These are phyloP conservation scores for Tragelaphus buxtoni DNA, from an alignment of 2,113 vertebrate genomes.

Conservation along the genomic window DNA sequence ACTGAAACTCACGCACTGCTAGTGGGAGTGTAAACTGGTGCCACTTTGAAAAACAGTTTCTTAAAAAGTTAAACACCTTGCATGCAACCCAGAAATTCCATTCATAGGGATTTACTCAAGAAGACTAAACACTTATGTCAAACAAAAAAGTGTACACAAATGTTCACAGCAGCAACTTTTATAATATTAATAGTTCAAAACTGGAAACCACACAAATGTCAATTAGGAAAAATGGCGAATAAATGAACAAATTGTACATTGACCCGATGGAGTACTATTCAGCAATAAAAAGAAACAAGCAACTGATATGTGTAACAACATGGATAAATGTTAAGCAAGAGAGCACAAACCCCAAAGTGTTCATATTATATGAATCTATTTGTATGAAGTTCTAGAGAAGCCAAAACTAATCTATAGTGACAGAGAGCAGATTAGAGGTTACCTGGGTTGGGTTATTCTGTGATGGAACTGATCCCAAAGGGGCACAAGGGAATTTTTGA, in stretches of 20 bases:
- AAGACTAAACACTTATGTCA: neutral
- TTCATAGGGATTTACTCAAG: neutral
- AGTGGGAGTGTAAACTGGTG: neutral
- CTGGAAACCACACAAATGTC: neutral
- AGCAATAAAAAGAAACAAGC: neutral
- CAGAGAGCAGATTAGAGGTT: neutral
- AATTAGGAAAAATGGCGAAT: neutral
- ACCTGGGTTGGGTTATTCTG: neutral
- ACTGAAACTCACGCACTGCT: neutral
- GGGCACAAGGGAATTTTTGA: neutral
- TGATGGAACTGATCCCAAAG: neutral
- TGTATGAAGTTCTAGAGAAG: neutral
- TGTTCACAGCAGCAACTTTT: neutral
- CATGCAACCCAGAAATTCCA: neutral
- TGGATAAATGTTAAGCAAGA: neutral
- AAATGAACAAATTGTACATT: neutral
- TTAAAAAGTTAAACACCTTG: neutral
- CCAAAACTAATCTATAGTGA: neutral
- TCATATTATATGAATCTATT: neutral
- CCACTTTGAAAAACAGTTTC: neutral
- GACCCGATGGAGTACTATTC: neutral
- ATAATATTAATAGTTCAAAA: neutral
- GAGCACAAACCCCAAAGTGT: neutral
- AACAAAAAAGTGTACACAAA: neutral
- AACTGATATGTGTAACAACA: neutral